A percentile compares a stretch with the other conserved stretches of the same genome.
phyloP scores from a whole-genome alignment of 2,113 vertebrate species.

The Myodes glareolus region DNA sequence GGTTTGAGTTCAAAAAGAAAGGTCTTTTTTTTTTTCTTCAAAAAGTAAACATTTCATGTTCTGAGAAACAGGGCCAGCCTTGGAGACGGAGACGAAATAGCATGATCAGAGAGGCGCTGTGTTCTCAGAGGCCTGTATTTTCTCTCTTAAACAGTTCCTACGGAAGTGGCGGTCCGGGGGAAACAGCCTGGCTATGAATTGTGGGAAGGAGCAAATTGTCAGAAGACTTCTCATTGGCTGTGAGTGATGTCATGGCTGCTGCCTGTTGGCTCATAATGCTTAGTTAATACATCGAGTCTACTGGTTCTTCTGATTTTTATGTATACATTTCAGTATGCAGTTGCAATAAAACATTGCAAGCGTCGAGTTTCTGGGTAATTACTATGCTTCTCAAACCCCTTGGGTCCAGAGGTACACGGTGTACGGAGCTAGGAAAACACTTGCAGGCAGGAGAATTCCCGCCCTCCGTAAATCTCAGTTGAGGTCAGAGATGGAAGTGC shows the following conservation, averaged over 20 bases:
- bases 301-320: conserved; percentile 72
- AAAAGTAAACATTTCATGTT: not conserved
- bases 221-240: conserved; percentile 50
- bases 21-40: not conserved
- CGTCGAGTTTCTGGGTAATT: conserved; percentile 60
- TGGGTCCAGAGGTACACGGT: conserved; percentile 27
- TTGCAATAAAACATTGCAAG: conserved; percentile 68
- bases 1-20: not conserved
- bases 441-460: conserved; percentile 23
- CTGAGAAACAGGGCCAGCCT: not conserved
- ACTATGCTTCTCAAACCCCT: not conserved
- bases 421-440: conserved; percentile 36
- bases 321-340: conserved; percentile 72
- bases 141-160: conserved; percentile 32
- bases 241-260: conserved; percentile 53
- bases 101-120: conserved; percentile 16
- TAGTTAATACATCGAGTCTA: conserved; percentile 52
- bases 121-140: conserved; percentile 48
- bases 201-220: conserved; percentile 13
- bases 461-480: conserved; percentile 6
- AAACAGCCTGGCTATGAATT: conserved; percentile 61
- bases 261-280: conserved; percentile 34
- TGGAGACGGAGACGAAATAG: not conserved
- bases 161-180: conserved; percentile 8
- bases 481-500: not conserved